These are phyloP conservation scores for Delichon dasypus DNA, from an alignment of 2,797 vertebrate species.

Conservation along the genomic window DNA sequence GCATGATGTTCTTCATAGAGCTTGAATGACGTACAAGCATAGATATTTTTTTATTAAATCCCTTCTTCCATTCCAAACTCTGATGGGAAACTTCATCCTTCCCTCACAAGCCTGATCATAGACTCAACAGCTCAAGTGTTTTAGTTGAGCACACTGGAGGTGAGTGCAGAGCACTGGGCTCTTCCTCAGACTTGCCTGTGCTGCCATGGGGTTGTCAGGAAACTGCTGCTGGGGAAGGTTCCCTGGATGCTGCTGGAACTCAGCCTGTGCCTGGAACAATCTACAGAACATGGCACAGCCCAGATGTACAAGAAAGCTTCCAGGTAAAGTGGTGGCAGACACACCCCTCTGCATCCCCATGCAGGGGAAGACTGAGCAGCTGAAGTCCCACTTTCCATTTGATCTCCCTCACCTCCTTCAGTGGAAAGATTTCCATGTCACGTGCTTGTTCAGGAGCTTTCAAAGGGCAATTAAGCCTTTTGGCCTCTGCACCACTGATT, in stretches of 20 bases:
- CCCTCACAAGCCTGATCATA: background rate
- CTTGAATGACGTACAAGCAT: background rate
- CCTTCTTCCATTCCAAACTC: background rate
- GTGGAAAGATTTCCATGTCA: background rate
- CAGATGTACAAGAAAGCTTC: background rate
- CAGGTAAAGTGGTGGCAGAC: background rate
- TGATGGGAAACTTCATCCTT: background rate
- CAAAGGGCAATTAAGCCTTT: background rate
- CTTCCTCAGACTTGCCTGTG: background rate
- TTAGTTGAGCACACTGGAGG: background rate
- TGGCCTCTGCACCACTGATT: background rate
- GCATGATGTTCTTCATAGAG: background rate
- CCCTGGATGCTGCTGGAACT: background rate
- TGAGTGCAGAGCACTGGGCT: accelerated
- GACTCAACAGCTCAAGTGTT: background rate
- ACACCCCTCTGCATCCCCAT: background rate
- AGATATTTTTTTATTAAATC: background rate
- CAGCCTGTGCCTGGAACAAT: background rate
- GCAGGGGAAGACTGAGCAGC: background rate
- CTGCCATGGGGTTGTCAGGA: accelerated
- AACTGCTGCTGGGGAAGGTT: background rate
- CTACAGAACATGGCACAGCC: background rate
- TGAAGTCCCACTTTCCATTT: background rate
- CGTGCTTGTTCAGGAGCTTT: background rate
- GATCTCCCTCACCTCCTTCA: background rate